A percentile compares a stretch with the other conserved stretches of the same genome.
phyloP scores from a whole-genome alignment of 1,140 invertebrate genomes.

The Drosophila burlai region DNA sequence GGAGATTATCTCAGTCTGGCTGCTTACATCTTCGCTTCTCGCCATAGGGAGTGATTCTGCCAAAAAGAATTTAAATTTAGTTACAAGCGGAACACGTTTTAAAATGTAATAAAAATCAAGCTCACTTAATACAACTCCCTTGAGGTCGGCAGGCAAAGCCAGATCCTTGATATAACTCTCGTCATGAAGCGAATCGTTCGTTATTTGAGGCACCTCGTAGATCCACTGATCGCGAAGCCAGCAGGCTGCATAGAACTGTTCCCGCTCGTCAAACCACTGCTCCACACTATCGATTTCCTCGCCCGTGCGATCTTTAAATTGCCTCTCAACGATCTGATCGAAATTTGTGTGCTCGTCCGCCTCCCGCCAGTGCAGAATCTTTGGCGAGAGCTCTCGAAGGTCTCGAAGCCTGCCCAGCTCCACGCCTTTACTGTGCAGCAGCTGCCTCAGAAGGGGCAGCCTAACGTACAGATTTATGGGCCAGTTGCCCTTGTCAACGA shows the following conservation, averaged over 20 bases:
- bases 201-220: slow-evolving; percentile 30
- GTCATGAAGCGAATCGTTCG: background rate
- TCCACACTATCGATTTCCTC: background rate
- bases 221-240: slow-evolving; percentile 57
- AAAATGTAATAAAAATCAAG: background rate
- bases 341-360: slow-evolving; percentile 39
- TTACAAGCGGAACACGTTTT: too few species aligned
- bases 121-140: slow-evolving; percentile 12
- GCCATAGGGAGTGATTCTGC: too few species aligned
- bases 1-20: too few species aligned
- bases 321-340: slow-evolving; percentile 38
- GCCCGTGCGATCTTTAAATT: slow-evolving; percentile 21
- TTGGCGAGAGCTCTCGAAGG: slow-evolving; percentile 48
- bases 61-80: too few species aligned
- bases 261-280: slow-evolving; percentile 17
- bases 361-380: slow-evolving; percentile 50
- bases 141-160: background rate
- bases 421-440: slow-evolving; percentile 54
- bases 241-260: slow-evolving; percentile 34
- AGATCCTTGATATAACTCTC: background rate
- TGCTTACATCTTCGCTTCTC: too few species aligned
- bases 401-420: slow-evolving; percentile 18
- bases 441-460: slow-evolving; percentile 19
- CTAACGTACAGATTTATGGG: slow-evolving; percentile 43
- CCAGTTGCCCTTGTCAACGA: slow-evolving; percentile 56